Conservation (phyloP, 2,797 vertebrate genomes). For the Falco rusticolus region DNA sequence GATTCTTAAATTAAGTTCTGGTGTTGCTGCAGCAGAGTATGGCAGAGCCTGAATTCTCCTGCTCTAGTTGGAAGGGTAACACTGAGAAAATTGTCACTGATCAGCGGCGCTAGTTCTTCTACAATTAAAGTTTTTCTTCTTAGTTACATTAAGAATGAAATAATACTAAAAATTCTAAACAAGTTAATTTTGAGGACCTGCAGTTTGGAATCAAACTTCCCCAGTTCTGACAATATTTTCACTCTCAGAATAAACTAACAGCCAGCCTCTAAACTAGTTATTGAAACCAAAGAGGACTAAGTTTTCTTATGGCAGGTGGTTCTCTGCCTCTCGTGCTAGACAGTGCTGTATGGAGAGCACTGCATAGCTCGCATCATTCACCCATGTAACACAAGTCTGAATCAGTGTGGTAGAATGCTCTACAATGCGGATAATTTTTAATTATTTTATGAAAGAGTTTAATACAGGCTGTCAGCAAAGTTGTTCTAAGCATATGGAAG, state of each 20-base stretch:
- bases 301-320: not conserved
- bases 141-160: not conserved
- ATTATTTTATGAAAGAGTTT: not conserved
- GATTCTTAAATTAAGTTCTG: not conserved
- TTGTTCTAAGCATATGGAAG: not conserved
- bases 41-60: not conserved
- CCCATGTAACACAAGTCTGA: not conserved
- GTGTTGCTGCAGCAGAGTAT: not conserved
- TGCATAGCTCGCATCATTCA: rapidly evolving
- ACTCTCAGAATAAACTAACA: not conserved
- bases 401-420: not conserved
- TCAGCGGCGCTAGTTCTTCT: not conserved
- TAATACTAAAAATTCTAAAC: not conserved
- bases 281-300: not conserved
- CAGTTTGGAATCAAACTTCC: not conserved
- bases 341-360: not conserved
- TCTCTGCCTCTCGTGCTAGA: not conserved
- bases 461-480: not conserved
- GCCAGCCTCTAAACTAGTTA: not conserved
- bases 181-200: not conserved
- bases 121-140: not conserved
- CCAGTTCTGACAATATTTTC: not conserved
- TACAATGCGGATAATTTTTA: not conserved
- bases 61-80: not conserved
- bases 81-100: not conserved